Conservation (phyloP, 1,140 invertebrate species). For the Aphaenogaster floridana region DNA sequence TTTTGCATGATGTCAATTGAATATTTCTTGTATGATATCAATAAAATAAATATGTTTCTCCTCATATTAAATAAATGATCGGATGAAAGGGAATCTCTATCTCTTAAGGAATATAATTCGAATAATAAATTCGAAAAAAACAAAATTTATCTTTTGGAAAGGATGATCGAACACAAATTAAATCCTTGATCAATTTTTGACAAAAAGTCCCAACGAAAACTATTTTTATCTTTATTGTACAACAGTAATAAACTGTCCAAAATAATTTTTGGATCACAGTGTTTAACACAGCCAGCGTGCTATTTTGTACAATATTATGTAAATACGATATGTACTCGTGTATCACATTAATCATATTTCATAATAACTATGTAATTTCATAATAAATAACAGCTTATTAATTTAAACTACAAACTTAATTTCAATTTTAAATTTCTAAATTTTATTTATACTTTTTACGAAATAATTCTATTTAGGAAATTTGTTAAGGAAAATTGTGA, state of each 20-base stretch:
- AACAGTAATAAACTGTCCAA: conserved; percentile 15
- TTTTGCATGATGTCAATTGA: neutral
- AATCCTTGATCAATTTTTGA: neutral
- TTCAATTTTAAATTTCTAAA: neutral
- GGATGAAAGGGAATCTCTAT: neutral
- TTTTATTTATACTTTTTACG: neutral
- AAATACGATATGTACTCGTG: neutral
- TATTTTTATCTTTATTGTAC: conserved; percentile 21
- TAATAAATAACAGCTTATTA: neutral
- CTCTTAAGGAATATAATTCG: too few species aligned
- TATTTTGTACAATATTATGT: neutral
- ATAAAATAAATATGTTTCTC: conserved; percentile 3
- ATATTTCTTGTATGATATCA: neutral
- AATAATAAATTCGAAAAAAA: neutral
- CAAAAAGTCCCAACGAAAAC: conserved; percentile 10
- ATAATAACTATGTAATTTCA: neutral
- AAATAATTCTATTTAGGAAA: neutral
- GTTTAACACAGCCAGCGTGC: neutral
- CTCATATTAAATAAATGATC: neutral
- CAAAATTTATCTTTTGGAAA: neutral
- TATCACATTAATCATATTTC: neutral
- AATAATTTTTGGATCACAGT: neutral
- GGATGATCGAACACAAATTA: neutral
- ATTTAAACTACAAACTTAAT: neutral
- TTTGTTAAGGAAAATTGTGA: neutral